Evolutionary conservation across 2,113 vertebrate species (phyloP).

Genomic region (Nothobranchius furzeri): DNA sequence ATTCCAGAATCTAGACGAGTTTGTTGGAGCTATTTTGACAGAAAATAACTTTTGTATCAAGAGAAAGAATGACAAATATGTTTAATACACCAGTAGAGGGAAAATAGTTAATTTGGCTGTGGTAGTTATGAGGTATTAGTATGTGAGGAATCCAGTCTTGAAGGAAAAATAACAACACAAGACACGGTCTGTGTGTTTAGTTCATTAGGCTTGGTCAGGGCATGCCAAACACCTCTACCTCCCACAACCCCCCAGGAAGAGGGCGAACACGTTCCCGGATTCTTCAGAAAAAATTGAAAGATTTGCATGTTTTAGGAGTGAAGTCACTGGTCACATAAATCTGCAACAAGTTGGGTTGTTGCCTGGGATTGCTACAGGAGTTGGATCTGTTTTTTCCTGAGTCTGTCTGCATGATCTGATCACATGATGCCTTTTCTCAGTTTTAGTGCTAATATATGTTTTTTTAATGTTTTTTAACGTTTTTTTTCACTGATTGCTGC

Average conservation of each 20-base stretch:
- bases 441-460: not conserved
- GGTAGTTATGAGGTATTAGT: conserved; percentile 43
- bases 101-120: conserved; percentile 28
- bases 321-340: conserved; percentile 49
- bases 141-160: conserved; percentile 64
- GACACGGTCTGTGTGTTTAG: conserved; percentile 62
- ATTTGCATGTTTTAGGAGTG: conserved; percentile 53
- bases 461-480: not conserved
- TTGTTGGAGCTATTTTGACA: conserved; percentile 13
- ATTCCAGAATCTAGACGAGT: not conserved
- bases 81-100: not conserved
- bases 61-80: conserved; percentile 15
- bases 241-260: conserved; percentile 29
- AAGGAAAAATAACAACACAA: conserved; percentile 54
- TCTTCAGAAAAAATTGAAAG: conserved; percentile 25
- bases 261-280: conserved; percentile 25
- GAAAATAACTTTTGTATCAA: conserved; percentile 12
- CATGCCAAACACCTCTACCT: conserved; percentile 51
- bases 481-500: conserved; percentile 4
- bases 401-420: not conserved
- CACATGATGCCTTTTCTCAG: conserved; percentile 3
- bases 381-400: too few species aligned
- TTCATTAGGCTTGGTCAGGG: conserved; percentile 38
- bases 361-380: not conserved
- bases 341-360: conserved; percentile 31